Evolutionary conservation across 2,888 invertebrate species (phyloP), one percentile per base, ranked within the genome.

Genomic region (Eudasyphora cyanicolor): DNA sequence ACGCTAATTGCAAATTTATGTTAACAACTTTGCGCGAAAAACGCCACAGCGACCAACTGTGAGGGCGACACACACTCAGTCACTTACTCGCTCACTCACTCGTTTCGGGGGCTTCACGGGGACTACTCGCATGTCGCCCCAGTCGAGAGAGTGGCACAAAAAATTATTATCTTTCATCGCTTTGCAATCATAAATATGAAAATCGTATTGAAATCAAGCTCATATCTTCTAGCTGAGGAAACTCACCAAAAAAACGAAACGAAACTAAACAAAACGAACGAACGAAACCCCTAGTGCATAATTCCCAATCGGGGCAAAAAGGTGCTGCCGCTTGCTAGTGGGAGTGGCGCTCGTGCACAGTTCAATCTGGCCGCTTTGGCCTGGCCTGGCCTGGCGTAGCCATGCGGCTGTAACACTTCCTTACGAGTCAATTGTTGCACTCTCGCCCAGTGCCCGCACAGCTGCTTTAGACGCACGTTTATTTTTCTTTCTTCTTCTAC

Each of bases 1-100:
- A 86, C 86, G 84, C 87, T 89, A 89, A 90, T 89, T 89, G 89
- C 89, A 85, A 87, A 88, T 90, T 87, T 89, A 87, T 90, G 89
- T 89, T 89, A 89, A 89, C 89, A 89, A 89, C 86, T 86, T 85
- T 75, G 67, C 81, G 85, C 83, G 84, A 71, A 79, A 71, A 71
- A 75, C 78, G 71, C 64, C 57, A 64, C 51, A 67, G 42, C 54
- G 49, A 19, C 71, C 62, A 51, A 62, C n/a, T 38, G 42, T 8
- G 54, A 73, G 38, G 17, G 74, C 69, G 70, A 78, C 57, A 19
- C 71, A 54, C 67, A 45, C 45, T 75, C 42, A 81, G 14, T 67
- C 64, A 64, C 32, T 35, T 21, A 38, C 19, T 38, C 21, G 38
- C 35, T 10, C 54, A 21, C 38, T 21, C 32, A 64, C 35, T 21